Base-by-base conservation (phyloP, 2,113 vertebrate species). In the Taurulus bubalis region DNA sequence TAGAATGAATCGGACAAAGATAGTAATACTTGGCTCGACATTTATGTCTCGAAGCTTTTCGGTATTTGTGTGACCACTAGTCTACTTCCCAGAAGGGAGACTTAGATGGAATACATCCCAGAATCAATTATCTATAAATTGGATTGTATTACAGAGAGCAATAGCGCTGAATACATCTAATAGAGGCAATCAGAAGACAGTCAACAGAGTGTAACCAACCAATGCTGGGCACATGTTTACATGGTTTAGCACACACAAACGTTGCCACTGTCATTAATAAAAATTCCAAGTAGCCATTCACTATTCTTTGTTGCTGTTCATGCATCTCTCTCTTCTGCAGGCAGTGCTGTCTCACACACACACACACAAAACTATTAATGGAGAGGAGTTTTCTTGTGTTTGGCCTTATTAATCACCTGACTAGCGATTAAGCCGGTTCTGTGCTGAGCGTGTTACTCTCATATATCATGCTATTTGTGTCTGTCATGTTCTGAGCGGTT, bases 381-480 rank as follows among this genome's bases (percentile, higher is more conserved):
- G 81, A 90, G 85, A 68, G 63, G 71, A 65, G 24, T 87, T 88
- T 91, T 85, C 75, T 77, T 65, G 45, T 42, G 80, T 86, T 84
- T 68, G 68, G 85, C 74, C 70, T 81, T 87, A 85, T 91, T 90
- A 87, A 88, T 91, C 83, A 84, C 83, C 82, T 63, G 66, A 80
- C 71, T 70, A 88, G 78, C 83, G 91, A 91, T 92, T 92, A 90
- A 77, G 78, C 34, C 82, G 28, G 24, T 53, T 56, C 71, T 51
- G 82, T 16, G 68, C 65, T 18, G 34, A 58, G 75, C 38, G 0
- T 32, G 63, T 77, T 63, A 28, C 55, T 45, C 76, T 62, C 85
- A 88, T 93, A 87, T 36, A 93, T 93, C 90, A 92, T 63, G 69
- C 88, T 86, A 91, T 90, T 92, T 91, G 74, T 80, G 71, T 80